Conservation (phyloP, 2,113 vertebrate species). For the Cercopithecus mona region DNA sequence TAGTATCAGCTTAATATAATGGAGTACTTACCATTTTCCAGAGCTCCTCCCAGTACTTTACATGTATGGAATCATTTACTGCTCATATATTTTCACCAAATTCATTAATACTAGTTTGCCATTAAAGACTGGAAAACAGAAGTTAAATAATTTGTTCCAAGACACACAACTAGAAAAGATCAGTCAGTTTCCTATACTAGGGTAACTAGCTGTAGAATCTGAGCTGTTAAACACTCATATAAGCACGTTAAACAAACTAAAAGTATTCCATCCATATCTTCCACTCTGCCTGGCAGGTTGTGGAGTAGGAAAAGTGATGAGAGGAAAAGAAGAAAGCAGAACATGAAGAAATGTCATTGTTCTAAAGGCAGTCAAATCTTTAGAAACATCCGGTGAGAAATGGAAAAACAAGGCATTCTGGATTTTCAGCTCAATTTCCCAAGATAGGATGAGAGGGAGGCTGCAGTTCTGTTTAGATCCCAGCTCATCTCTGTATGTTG, state of each 20-base stretch:
- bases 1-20: no score
- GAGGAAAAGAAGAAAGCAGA: background rate
- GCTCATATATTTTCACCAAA: background rate
- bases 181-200: background rate
- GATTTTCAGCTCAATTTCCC: background rate
- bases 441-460: no score
- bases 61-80: background rate
- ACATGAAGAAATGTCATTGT: no score
- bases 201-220: background rate
- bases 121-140: background rate
- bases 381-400: background rate
- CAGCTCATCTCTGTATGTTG: background rate
- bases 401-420: background rate
- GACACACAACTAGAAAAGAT: background rate
- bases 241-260: background rate
- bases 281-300: background rate
- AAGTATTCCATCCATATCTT: background rate
- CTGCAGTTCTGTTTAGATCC: background rate
- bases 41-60: background rate
- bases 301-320: background rate
- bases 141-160: background rate
- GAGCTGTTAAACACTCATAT: background rate
- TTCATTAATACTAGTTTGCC: background rate
- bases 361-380: background rate
- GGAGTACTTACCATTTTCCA: background rate